These are phyloP conservation scores for Acholoe squamosa DNA, from an alignment of 2,888 invertebrate species.

Conservation along the genomic window DNA sequence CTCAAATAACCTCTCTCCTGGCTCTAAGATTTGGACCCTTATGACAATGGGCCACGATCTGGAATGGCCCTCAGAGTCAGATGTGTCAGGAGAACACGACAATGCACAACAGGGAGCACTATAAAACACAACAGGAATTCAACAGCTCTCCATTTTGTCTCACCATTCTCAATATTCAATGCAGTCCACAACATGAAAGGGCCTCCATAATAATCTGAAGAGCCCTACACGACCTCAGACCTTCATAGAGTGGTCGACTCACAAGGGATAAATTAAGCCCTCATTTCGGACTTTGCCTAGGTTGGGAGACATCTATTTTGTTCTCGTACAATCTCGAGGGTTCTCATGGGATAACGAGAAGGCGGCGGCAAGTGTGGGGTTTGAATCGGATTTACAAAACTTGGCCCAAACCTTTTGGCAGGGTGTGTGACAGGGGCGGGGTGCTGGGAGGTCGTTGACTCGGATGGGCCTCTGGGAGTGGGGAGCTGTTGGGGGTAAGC, in stretches of 20 bases:
- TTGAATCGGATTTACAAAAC: slow-evolving; percentile 54
- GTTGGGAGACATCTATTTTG: slow-evolving; percentile 49
- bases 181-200: neutral
- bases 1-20: too few species aligned
- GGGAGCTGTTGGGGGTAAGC: slow-evolving; percentile 32
- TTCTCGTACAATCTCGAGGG: slow-evolving; percentile 32
- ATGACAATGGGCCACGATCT: too few species aligned
- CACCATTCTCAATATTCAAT: neutral
- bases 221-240: neutral
- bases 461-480: neutral
- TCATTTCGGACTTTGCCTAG: neutral
- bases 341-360: slow-evolving; percentile 12
- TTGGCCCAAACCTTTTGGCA: slow-evolving; percentile 1
- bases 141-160: neutral
- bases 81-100: too few species aligned
- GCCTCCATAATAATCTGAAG: neutral
- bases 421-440: neutral
- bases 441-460: slow-evolving; percentile 28
- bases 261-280: slow-evolving; percentile 33
- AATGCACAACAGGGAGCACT: too few species aligned
- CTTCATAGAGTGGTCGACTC: neutral
- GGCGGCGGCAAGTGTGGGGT: neutral
- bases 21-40: too few species aligned
- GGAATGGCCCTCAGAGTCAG: too few species aligned
- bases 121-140: neutral